Percentiles rank a stretch among this genome's conserved stretches.
These are phyloP conservation scores for Melieria crassipennis DNA, from an alignment of 2,888 invertebrate species.

Conservation along the genomic window DNA sequence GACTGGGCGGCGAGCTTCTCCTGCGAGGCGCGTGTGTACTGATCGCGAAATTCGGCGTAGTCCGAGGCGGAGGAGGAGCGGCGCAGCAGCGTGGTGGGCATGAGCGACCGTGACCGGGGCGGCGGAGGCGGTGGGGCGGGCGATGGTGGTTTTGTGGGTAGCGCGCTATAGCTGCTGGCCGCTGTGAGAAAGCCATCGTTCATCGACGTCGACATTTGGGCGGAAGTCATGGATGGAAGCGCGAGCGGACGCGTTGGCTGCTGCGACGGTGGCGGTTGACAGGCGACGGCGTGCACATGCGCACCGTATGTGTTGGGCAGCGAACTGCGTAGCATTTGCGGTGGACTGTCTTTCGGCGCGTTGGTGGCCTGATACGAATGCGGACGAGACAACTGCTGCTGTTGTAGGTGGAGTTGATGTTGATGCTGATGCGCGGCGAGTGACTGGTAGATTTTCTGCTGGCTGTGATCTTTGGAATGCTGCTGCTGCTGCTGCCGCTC, in stretches of 20 bases:
- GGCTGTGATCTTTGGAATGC: conserved; percentile 58
- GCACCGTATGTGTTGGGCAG: conserved; percentile 57
- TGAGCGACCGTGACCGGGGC: conserved; percentile 60
- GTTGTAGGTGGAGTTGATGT: conserved; percentile 47
- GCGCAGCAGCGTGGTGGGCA: conserved; percentile 58
- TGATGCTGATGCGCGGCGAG: conserved; percentile 46
- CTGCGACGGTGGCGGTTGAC: conserved; percentile 14
- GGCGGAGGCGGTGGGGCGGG: conserved; percentile 65
- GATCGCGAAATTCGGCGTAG: conserved; percentile 68
- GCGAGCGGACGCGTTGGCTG: conserved; percentile 7
- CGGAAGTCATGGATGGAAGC: conserved; percentile 61
- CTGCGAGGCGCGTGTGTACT: conserved; percentile 51
- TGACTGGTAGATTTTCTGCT: conserved; percentile 45
- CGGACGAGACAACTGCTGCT: conserved; percentile 53
- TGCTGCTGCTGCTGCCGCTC: conserved; percentile 72
- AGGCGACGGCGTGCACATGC: not conserved
- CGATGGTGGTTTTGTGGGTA: conserved; percentile 53
- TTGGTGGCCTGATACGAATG: conserved; percentile 56
- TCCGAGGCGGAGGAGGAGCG: conserved; percentile 78
- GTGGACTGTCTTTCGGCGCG: conserved; percentile 45
- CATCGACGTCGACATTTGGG: conserved; percentile 57
- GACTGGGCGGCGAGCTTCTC: conserved; percentile 53
- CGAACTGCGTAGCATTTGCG: conserved; percentile 57
- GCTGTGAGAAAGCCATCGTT: conserved; percentile 26
- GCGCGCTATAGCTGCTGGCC: conserved; percentile 6